These are phyloP conservation scores for Damaliscus lunatus DNA, from an alignment of 2,113 vertebrate species.

Conservation along the genomic window DNA sequence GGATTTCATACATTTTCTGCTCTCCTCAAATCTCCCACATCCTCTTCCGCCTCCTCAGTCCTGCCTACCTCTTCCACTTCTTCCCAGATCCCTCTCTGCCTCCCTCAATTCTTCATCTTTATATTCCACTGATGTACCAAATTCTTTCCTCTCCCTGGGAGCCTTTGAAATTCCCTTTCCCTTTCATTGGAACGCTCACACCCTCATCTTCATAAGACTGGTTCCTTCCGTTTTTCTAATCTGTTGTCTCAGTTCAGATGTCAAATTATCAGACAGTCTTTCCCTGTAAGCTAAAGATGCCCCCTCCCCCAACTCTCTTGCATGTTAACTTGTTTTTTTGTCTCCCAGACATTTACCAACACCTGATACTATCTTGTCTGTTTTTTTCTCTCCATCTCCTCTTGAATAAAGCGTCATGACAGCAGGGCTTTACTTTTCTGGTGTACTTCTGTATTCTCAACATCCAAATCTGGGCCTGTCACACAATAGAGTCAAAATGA, in stretches of 20 bases:
- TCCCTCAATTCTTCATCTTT: not conserved
- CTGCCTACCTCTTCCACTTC: not conserved
- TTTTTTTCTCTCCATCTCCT: not conserved
- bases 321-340: not conserved
- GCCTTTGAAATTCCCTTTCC: not conserved
- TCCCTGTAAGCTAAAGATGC: not conserved
- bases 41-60: not conserved
- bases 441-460: not conserved
- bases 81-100: not conserved
- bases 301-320: not conserved
- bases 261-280: not conserved
- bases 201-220: not conserved
- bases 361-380: not conserved
- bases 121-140: not conserved
- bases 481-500: not conserved
- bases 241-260: not conserved
- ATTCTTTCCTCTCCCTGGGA: not conserved
- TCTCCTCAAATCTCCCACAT: not conserved
- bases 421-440: not conserved
- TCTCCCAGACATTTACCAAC: not conserved
- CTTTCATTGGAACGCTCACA: not conserved
- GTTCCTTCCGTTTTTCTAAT: not conserved
- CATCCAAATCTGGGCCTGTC: not conserved
- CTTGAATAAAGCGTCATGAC: not conserved
- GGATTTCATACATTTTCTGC: not conserved